A percentile compares a stretch with the other conserved stretches of the same genome.
phyloP scores from a whole-genome alignment of 2,888 invertebrate genomes.

The Tachystola acroxantha region DNA sequence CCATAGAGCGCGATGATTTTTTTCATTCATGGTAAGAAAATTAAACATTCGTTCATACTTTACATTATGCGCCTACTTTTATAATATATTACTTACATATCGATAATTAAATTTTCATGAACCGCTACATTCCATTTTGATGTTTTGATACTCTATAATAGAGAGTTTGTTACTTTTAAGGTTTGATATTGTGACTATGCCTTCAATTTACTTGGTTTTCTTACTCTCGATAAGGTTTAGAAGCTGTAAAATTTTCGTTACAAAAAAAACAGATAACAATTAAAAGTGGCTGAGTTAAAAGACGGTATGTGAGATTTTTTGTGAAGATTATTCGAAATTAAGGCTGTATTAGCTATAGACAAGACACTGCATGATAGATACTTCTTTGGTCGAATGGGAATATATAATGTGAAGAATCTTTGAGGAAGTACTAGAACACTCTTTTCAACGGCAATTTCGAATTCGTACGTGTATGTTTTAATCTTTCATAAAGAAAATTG shows the following conservation, averaged over 20 bases:
- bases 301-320: conserved; percentile 1
- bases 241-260: conserved; percentile 8
- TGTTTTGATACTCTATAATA: conserved; percentile 37
- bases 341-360: neutral
- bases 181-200: conserved; percentile 62
- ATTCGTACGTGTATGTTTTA: neutral
- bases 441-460: neutral
- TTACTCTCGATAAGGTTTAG: conserved; percentile 9
- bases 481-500: neutral
- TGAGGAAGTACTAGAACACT: neutral
- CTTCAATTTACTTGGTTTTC: conserved; percentile 29
- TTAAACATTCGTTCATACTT: too few species aligned
- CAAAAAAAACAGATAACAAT: neutral
- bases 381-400: neutral
- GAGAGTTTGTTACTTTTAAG: conserved; percentile 43
- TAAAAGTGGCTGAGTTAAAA: conserved; percentile 2
- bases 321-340: too few species aligned
- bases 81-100: too few species aligned
- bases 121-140: conserved; percentile 33
- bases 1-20: too few species aligned
- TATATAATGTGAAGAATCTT: neutral
- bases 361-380: neutral
- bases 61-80: too few species aligned
- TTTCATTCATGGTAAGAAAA: too few species aligned
- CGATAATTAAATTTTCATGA: conserved; percentile 38